phyloP scores from a whole-genome alignment of 2,797 vertebrate species.

The Microchirus variegatus region DNA sequence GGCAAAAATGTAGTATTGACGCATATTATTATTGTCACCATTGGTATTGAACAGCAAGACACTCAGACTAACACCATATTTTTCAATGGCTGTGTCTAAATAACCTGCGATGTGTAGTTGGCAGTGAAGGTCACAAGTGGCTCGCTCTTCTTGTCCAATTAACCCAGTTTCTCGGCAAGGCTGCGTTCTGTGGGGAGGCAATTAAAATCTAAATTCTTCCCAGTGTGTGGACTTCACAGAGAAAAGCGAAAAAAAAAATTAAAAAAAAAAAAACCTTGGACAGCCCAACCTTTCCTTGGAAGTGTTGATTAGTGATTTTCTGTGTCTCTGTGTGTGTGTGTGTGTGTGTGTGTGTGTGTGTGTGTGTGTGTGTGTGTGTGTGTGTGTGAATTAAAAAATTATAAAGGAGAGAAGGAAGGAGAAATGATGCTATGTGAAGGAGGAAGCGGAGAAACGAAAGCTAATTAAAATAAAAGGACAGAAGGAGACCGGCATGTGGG shows the following conservation, averaged over 20 bases:
- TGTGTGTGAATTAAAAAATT: constrained; percentile 3
- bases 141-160: constrained; percentile 72
- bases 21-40: constrained; percentile 8
- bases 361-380: not conserved
- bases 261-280: constrained; percentile 42
- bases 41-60: constrained; percentile 24
- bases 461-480: not conserved
- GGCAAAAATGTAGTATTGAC: too few species aligned
- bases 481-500: not conserved
- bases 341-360: not conserved
- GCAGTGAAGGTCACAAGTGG: constrained; percentile 65
- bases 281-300: constrained; percentile 34
- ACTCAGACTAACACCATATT: constrained; percentile 1
- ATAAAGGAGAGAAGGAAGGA: constrained; percentile 4
- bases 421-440: not conserved
- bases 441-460: not conserved
- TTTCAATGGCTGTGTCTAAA: constrained; percentile 24
- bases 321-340: constrained; percentile 3
- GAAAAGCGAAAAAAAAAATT: constrained; percentile 29
- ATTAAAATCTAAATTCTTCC: constrained; percentile 73
- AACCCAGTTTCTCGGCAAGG: constrained; percentile 70
- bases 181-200: constrained; percentile 77
- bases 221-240: constrained; percentile 55
- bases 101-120: constrained; percentile 49
- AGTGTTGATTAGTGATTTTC: constrained; percentile 40